Evolutionary conservation across 2,888 invertebrate species (phyloP).

Genomic region (Tinea pellionella): DNA sequence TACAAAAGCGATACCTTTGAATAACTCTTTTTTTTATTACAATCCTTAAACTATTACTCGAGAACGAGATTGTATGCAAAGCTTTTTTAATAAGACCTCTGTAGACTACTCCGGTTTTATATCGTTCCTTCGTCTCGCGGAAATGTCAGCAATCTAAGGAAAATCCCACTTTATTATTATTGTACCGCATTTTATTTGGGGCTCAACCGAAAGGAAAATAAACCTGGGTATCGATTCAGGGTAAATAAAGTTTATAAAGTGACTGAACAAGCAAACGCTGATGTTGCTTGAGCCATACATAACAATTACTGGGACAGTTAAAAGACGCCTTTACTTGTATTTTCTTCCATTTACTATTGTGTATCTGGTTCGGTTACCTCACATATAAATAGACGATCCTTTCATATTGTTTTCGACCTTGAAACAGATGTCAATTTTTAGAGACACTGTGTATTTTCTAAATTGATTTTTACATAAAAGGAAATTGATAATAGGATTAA

Average conservation of each 20-base stretch:
- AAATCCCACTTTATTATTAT: slow-evolving; percentile 64
- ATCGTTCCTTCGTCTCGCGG: slow-evolving; percentile 45
- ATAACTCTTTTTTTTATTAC: background rate
- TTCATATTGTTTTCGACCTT: background rate
- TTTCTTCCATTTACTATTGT: background rate
- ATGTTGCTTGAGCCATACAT: slow-evolving; percentile 24
- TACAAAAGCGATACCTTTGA: too few relatives aligned
- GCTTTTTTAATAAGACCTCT: slow-evolving; percentile 54
- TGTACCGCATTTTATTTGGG: slow-evolving; percentile 54
- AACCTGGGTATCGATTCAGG: slow-evolving; percentile 52
- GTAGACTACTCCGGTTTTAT: slow-evolving; percentile 34
- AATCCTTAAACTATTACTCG: slow-evolving; percentile 26
- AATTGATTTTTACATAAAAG: background rate
- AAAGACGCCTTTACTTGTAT: background rate
- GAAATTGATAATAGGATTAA: slow-evolving; percentile 3
- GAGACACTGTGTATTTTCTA: too few relatives aligned
- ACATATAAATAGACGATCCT: background rate
- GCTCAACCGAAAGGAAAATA: slow-evolving; percentile 47
- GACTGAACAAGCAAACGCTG: background rate
- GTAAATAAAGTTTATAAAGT: slow-evolving; percentile 51
- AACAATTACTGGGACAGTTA: slow-evolving; percentile 45
- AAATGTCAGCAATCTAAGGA: slow-evolving; percentile 59
- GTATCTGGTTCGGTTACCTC: background rate
- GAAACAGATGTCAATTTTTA: background rate
- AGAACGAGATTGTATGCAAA: slow-evolving; percentile 38